Conservation (phyloP, 2,113 vertebrate species). For the Syrrhaptes paradoxus region DNA sequence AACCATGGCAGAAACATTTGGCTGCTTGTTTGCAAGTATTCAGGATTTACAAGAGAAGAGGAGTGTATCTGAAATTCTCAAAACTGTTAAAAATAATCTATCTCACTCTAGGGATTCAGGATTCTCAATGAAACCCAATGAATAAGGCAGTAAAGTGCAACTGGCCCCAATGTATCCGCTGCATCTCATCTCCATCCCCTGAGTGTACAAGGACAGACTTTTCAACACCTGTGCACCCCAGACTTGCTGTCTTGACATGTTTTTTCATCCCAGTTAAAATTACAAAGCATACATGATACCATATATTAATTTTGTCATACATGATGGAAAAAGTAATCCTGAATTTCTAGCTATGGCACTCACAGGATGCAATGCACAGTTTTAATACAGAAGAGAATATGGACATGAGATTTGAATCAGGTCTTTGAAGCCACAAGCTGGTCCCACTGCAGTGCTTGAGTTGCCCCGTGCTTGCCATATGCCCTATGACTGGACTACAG, state of each 20-base stretch:
- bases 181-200: not conserved
- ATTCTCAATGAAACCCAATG: not conserved
- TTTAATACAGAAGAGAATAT: not conserved
- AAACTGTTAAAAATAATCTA: not conserved
- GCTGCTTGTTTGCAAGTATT: not conserved
- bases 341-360: not conserved
- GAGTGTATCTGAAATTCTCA: not conserved
- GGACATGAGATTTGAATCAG: not conserved
- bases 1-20: not conserved
- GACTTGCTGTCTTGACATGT: not conserved
- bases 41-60: not conserved
- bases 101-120: not conserved
- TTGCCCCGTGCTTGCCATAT: not conserved
- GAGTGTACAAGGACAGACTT: not conserved
- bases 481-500: not conserved
- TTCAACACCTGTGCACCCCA: not conserved
- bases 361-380: not conserved
- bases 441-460: not conserved
- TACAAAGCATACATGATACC: not conserved
- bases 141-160: not conserved
- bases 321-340: not conserved
- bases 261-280: not conserved
- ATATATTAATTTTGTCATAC: not conserved
- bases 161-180: not conserved
- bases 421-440: not conserved